Base-by-base conservation (phyloP, 92 coral and sea anemone genomes). In the Muricea muricata region DNA sequence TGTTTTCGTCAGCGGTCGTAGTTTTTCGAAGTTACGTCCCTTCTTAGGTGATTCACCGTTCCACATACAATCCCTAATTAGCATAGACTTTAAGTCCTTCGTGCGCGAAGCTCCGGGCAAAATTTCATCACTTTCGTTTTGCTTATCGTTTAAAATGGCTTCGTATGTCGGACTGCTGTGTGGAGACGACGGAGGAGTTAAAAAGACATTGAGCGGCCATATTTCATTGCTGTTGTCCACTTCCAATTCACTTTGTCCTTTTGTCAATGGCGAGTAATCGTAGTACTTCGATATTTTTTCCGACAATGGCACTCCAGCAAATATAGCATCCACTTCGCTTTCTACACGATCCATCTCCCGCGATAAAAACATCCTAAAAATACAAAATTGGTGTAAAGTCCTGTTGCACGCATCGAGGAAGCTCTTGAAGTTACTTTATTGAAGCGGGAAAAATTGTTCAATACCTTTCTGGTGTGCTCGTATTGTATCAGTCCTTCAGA, bases 1-100 rank as follows among this genome's bases (percentile, higher is more conserved):
- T 0, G 99, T 97, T 78, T 94, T 95, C 46, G 92, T 88, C 15
- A 97, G 91, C 18, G 93, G 83, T 15, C 99, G 94, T 0, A 89
- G 87, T 73, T 89, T 88, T 42, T 97, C 99, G 42, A 91, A 80
- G 84, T 86, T 90, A 47, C 82, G 87, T 21, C 86, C 85, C 35
- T 65, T 86, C 50, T 90, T 96, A 77, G 90, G 93, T 7, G 91
- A 93, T 34, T 89, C 91, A n/a, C 99, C 99, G 67, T 94, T 97
- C 99, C 99, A 97, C 99, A 97, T 97, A 81, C 99, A 97, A 84
- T 97, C 99, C 78, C 93, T 97, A 46, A 97, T 97, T 50, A 97
- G 90, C 85, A 97, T 97, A 84, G 93, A 95, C 66, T 92, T 94
- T 63, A 97, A 91, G 85, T 97, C 97, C 63, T 78, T 78, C 58